A percentile compares a stretch with the other conserved stretches of the same genome.
These are phyloP conservation scores for Reticulitermes lucifugus DNA, from an alignment of 2,888 invertebrate genomes.

Conservation along the genomic window DNA sequence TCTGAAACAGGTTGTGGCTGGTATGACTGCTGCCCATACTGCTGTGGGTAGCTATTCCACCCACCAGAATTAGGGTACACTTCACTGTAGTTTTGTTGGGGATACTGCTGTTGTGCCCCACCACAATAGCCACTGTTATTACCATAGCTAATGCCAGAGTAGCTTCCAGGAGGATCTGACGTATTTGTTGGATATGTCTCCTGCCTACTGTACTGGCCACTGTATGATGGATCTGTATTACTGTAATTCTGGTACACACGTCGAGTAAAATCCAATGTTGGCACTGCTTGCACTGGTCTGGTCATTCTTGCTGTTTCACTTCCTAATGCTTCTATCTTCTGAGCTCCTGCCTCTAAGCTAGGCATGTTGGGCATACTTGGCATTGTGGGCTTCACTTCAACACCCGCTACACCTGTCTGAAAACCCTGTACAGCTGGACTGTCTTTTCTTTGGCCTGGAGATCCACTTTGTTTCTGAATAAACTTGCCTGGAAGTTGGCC, in stretches of 20 bases:
- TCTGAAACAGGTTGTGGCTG: neutral
- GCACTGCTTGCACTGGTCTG: neutral
- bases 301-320: too few relatives aligned
- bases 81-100: neutral
- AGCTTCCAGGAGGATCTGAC: neutral
- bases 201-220: neutral
- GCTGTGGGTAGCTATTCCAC: neutral
- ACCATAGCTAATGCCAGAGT: neutral
- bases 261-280: neutral
- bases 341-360: neutral
- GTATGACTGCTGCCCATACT: neutral
- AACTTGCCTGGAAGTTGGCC: conserved; percentile 66
- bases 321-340: neutral
- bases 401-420: neutral
- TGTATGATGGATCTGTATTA: neutral
- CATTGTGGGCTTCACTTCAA: neutral
- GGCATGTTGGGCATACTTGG: neutral
- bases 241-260: neutral
- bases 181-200: neutral
- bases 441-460: neutral
- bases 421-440: neutral
- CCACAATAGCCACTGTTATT: neutral
- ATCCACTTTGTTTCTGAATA: neutral
- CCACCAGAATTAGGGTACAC: neutral
- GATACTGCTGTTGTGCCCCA: neutral